Evolutionary conservation across 2,888 invertebrate species (phyloP).

Genomic region (Gryllus longicercus): DNA sequence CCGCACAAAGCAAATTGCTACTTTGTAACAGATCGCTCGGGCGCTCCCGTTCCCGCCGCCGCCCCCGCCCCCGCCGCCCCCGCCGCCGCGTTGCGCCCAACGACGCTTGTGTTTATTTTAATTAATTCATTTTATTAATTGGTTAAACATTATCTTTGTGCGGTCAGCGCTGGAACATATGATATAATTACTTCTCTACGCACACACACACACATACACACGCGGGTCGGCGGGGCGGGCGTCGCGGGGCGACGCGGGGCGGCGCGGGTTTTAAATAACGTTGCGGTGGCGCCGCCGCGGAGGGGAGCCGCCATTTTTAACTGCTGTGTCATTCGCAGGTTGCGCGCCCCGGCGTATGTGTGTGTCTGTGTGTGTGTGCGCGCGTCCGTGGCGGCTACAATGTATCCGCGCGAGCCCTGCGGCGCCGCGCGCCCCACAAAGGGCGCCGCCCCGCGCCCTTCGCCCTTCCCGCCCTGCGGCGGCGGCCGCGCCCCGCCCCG

Average conservation of each 20-base stretch:
- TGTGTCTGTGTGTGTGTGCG: background rate
- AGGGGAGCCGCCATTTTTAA: background rate
- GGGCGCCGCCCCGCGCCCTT: background rate
- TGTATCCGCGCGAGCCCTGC: background rate
- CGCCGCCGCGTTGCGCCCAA: slow-evolving; percentile 11
- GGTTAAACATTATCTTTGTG: slow-evolving; percentile 17
- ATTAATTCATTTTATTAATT: slow-evolving; percentile 29
- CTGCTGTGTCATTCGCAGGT: slow-evolving; percentile 10
- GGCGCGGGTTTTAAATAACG: slow-evolving; percentile 9
- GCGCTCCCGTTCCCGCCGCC: background rate
- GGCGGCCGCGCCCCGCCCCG: background rate
- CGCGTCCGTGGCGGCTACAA: slow-evolving; percentile 1
- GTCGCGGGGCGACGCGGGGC: background rate
- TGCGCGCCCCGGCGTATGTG: background rate
- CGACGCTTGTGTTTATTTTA: slow-evolving; percentile 28
- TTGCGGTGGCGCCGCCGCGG: background rate
- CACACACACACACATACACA: background rate
- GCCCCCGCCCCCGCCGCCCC: background rate
- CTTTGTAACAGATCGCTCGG: slow-evolving; percentile 17
- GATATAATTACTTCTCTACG: background rate
- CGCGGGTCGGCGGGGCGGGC: background rate
- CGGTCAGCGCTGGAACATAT: slow-evolving; percentile 9
- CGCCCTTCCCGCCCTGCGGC: background rate
- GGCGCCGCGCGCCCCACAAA: background rate
- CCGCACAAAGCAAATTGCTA: slow-evolving; percentile 17